These are phyloP conservation scores for Itoplectis maculator DNA, from an alignment of 2,888 invertebrate species.

Conservation along the genomic window DNA sequence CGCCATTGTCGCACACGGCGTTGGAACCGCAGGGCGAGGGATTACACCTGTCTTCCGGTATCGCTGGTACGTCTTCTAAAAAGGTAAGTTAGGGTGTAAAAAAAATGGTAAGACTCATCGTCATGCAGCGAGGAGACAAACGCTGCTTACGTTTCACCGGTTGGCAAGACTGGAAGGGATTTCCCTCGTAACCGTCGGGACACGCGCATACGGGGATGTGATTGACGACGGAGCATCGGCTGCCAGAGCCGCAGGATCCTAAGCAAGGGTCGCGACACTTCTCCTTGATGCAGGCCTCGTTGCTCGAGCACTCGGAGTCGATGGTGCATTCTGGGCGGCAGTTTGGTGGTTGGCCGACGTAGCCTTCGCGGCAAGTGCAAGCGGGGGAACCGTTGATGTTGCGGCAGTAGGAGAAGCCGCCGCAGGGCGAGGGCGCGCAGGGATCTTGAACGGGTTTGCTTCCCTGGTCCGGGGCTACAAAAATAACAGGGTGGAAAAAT, in stretches of 20 bases:
- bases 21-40: constrained; percentile 93
- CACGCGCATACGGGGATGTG: constrained; percentile 86
- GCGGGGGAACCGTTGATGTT: constrained; percentile 81
- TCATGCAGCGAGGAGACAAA: constrained; percentile 88
- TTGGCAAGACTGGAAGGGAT: constrained; percentile 89
- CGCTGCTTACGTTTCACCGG: constrained; percentile 92
- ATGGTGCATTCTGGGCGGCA: constrained; percentile 85
- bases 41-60: constrained; percentile 87
- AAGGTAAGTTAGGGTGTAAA: constrained; percentile 31
- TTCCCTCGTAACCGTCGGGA: constrained; percentile 84
- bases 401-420: constrained; percentile 84
- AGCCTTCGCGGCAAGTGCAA: constrained; percentile 84
- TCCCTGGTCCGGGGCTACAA: constrained; percentile 68
- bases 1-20: constrained; percentile 89
- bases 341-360: constrained; percentile 84
- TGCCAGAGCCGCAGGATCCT: constrained; percentile 85
- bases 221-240: constrained; percentile 84
- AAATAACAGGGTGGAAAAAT: constrained; percentile 6
- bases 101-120: constrained; percentile 73
- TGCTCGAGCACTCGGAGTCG: constrained; percentile 85
- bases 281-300: constrained; percentile 84
- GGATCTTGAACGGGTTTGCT: constrained; percentile 85
- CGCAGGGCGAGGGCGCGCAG: constrained; percentile 89
- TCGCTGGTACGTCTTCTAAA: constrained; percentile 47
- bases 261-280: constrained; percentile 86